Base-by-base conservation (phyloP, 23 tunicate genomes). In the Ciona savignyi region DNA sequence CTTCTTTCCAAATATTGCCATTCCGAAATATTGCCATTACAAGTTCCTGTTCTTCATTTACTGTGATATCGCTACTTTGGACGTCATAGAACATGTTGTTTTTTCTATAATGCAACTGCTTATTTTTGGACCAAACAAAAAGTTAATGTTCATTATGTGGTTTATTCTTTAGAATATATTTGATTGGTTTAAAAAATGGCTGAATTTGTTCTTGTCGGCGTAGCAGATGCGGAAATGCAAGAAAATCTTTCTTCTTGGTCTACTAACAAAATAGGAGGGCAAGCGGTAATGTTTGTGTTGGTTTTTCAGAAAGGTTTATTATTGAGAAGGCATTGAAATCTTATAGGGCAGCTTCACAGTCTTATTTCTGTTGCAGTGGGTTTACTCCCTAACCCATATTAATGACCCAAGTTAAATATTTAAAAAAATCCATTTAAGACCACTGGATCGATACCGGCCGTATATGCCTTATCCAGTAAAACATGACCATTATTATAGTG, bases 181-280 rank as follows among this genome's bases (percentile, higher is more conserved):
- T 15, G 11, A 42, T 42, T 42, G 56, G 9, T 42, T 6, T 15
- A 15, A 42, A 42, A 6, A 42, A 42, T 42, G 56, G 15, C 56
- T 42, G 56, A 42, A 15, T 72, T 24, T 77, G 81, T 67, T 19
- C 66, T 77, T 34, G 1, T 67, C 34, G 81, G 81, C 0, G 73
- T 77, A n/a, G 25, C 65, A 1, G 81, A 77, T 66, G 63, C 35
- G 26, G 32, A 31, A 77, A 35, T 77, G 3, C 33, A 66, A 29
- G 23, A 51, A 66, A 66, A 34, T 1, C 22, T 35, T 33, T 30
- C 33, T 1, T 22, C 20, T 23, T 77, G 81, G 81, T 21, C 32
- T 34, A 77, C 73, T 27, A 77, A 77, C 34, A 77, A 77, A 27
- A 77, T 77, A 25, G 81, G 81, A 23, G 81, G 81, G 4, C 22